Evolutionary conservation across 2,113 vertebrate species (phyloP), one percentile per base, ranked within the genome.

Genomic region (Leptosomus discolor): DNA sequence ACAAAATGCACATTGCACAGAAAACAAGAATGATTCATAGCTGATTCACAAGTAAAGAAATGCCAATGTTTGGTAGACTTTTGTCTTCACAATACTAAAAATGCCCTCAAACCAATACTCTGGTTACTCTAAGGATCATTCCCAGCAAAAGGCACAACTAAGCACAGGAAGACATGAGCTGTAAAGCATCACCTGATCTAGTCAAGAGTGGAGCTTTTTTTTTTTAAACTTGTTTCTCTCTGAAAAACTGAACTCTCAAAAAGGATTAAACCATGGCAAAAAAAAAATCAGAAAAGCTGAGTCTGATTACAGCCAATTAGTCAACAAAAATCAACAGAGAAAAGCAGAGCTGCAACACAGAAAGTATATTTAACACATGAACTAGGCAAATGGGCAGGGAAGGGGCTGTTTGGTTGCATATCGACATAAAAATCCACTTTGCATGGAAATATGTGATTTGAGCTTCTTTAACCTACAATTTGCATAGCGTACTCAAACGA

Each of bases 341-440:
- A 67, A 83, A 58, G 16, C 5, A 3, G 21, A 89, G 51, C 21
- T 74, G 32, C 57, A 57, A 65, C 56, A 84, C 56, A 48, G 53
- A 39, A 75, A 53, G 8, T 7, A 5, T 11, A 37, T 13, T 53
- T 30, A 61, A 57, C 26, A 21, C 34, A 6, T 0, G 16, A 63
- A 48, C 16, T 4, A 27, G 39, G 51, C 32, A 37, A 69, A 45
- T 0, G 5, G 3, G 26, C 32, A 46, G 50, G 34, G 19, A 83
- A n/a, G 23, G 23, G 27, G 17, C 43, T 46, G 45, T 3, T n/a
- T 24, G 8, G 39, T 22, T 3, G 1, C 1, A 0, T 4, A 18
- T 17, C 22, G 65, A 57, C 58, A 24, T 7, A 45, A 75, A 46
- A 53, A n/a, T 3, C 18, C 43, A 37, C 60, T 68, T 54, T 5